These are phyloP conservation scores for Cnemophilus loriae DNA, from an alignment of 2,113 vertebrate species.

Conservation along the genomic window DNA sequence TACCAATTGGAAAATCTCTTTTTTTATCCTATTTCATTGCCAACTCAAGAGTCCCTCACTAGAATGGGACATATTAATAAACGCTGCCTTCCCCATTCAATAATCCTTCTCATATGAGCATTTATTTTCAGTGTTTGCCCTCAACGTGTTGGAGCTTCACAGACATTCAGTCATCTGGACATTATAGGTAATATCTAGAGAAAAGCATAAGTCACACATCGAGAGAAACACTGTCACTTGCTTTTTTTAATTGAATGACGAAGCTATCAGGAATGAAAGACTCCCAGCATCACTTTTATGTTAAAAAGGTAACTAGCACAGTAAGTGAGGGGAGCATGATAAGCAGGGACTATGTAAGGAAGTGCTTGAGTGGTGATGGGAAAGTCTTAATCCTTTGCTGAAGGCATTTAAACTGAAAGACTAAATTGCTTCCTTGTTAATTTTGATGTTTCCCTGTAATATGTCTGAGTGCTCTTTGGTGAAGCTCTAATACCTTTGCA, in stretches of 20 bases:
- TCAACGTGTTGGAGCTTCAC: neutral
- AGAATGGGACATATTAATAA: neutral
- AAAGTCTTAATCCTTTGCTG: constrained; percentile 22
- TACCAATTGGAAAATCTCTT: neutral
- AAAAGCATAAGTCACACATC: neutral
- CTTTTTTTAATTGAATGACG: neutral
- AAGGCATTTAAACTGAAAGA: neutral
- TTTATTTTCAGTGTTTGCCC: constrained; percentile 18
- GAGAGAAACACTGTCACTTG: neutral
- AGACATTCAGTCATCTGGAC: neutral
- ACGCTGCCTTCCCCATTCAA: neutral
- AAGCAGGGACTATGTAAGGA: neutral
- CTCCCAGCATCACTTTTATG: neutral
- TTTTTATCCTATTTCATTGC: neutral
- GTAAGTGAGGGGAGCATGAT: neutral
- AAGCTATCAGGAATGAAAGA: neutral
- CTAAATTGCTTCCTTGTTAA: constrained; percentile 28
- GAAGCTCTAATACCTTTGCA: constrained; percentile 23
- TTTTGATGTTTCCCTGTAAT: constrained; percentile 41
- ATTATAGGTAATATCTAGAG: neutral
- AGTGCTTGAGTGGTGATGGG: neutral
- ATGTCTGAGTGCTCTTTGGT: neutral
- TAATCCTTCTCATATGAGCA: neutral
- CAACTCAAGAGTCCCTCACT: neutral
- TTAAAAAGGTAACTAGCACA: constrained; percentile 1